These are phyloP conservation scores for Sander lucioperca DNA, from an alignment of 2,113 vertebrate species.

Conservation along the genomic window DNA sequence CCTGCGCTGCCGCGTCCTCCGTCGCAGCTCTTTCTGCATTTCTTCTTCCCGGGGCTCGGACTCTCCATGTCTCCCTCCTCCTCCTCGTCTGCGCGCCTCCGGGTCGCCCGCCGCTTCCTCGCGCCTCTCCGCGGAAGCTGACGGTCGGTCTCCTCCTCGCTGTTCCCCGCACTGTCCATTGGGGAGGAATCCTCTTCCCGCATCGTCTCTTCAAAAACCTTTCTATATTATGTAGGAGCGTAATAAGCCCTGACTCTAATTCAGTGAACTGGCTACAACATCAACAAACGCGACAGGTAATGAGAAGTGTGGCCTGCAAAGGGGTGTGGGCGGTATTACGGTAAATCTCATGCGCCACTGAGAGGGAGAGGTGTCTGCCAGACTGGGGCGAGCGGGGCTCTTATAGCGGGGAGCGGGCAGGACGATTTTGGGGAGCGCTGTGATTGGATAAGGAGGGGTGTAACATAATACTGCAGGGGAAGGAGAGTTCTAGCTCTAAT, in stretches of 20 bases:
- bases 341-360: constrained; percentile 79
- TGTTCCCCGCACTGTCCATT: constrained; percentile 96
- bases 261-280: constrained; percentile 37
- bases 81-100: constrained; percentile 85
- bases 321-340: constrained; percentile 36
- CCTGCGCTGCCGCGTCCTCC: constrained; percentile 88
- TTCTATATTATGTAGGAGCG: constrained; percentile 20
- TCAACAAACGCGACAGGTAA: constrained; percentile 59
- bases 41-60: constrained; percentile 89
- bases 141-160: constrained; percentile 94
- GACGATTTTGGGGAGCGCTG: constrained; percentile 90
- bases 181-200: constrained; percentile 95
- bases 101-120: constrained; percentile 89
- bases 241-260: constrained; percentile 26
- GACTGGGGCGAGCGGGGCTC: constrained; percentile 86
- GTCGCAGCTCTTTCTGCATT: constrained; percentile 89
- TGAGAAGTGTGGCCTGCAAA: constrained; percentile 6
- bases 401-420: constrained; percentile 92
- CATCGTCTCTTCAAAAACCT: constrained; percentile 86
- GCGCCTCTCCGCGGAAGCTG: constrained; percentile 87
- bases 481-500: constrained; percentile 70
- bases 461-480: constrained; percentile 90
- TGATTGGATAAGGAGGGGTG: constrained; percentile 88
- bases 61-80: constrained; percentile 87
- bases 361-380: constrained; percentile 85